These are phyloP conservation scores for Stenurella melanura DNA, from an alignment of 2,888 invertebrate genomes.

Conservation along the genomic window DNA sequence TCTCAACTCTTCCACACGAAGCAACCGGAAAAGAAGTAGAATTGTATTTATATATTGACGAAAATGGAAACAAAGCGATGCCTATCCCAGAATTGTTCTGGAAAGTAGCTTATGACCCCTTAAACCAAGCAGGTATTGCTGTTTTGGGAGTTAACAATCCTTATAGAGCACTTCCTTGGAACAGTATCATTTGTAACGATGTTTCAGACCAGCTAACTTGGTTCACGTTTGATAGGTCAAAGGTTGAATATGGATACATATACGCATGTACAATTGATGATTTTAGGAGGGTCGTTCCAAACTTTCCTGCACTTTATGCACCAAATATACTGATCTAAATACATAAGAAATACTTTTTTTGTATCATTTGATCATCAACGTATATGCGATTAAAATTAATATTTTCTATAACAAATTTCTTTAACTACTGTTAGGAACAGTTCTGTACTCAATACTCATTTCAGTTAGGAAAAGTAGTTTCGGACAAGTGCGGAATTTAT, in stretches of 20 bases:
- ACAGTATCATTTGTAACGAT: conserved; percentile 67
- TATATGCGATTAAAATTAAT: too few species aligned
- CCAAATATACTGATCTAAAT: conserved; percentile 66
- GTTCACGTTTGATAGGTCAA: conserved; percentile 76
- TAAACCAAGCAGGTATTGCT: conserved; percentile 75
- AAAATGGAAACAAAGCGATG: conserved; percentile 65
- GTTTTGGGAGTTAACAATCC: conserved; percentile 81
- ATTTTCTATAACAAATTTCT: too few species aligned
- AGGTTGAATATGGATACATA: conserved; percentile 75
- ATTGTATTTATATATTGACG: conserved; percentile 64
- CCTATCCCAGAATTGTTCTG: conserved; percentile 77
- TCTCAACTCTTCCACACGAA: conserved; percentile 75
- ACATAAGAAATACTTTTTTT: too few species aligned
- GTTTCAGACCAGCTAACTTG: conserved; percentile 77
- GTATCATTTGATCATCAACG: too few species aligned
- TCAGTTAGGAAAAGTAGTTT: too few species aligned
- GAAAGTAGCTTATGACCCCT: conserved; percentile 77
- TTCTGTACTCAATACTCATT: too few species aligned
- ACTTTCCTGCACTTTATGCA: conserved; percentile 75
- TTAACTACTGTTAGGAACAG: too few species aligned
- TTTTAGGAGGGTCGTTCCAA: conserved; percentile 75
- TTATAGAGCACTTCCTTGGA: conserved; percentile 58
- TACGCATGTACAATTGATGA: conserved; percentile 79
- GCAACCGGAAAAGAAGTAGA: conserved; percentile 59
- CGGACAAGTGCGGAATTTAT: too few species aligned